These are phyloP conservation scores for Notodonta ziczac DNA, from an alignment of 2,888 invertebrate species.

Conservation along the genomic window DNA sequence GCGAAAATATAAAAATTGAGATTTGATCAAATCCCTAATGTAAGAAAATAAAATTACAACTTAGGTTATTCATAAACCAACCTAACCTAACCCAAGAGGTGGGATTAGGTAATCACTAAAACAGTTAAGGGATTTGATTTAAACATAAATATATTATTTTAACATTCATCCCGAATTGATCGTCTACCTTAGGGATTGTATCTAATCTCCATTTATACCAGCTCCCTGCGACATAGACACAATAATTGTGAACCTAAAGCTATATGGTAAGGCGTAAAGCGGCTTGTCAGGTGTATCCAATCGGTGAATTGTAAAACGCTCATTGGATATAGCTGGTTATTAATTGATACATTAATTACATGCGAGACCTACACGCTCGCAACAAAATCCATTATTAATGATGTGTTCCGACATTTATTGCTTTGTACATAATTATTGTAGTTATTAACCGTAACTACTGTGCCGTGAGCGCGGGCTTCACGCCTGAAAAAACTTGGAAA, in stretches of 20 bases:
- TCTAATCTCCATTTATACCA: no score
- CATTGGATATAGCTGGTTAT: constrained; percentile 35
- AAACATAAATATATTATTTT: no score
- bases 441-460: constrained; percentile 30
- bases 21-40: no score
- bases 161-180: no score
- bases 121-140: no score
- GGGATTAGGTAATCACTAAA: no score
- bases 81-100: no score
- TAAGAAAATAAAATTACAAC: no score
- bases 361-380: constrained; percentile 32
- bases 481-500: constrained; percentile 24
- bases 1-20: no score
- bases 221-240: constrained; percentile 18
- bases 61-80: no score
- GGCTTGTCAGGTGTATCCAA: constrained; percentile 48
- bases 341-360: constrained; percentile 47
- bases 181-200: no score
- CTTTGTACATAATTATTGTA: constrained; percentile 23
- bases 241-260: constrained; percentile 32
- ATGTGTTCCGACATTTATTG: constrained; percentile 36
- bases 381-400: constrained; percentile 32
- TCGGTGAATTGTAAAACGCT: constrained; percentile 46
- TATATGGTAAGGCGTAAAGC: constrained; percentile 33
- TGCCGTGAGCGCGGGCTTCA: constrained; percentile 27